phyloP scores from a whole-genome alignment of 2,797 vertebrate species.

The Carcharodon carcharias region DNA sequence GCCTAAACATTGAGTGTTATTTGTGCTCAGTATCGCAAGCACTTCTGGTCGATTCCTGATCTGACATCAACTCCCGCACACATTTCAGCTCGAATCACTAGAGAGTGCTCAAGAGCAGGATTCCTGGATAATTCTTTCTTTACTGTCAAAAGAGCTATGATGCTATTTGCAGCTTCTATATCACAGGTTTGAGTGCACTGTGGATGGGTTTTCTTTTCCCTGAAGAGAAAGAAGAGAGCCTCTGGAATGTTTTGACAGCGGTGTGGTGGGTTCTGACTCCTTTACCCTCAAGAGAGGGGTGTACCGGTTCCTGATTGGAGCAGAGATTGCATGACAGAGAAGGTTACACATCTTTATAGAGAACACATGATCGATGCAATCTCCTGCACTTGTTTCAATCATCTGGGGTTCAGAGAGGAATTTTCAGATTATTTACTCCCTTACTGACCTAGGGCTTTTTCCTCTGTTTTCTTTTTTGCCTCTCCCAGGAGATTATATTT shows the following conservation, averaged over 20 bases:
- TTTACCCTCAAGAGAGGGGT: not conserved
- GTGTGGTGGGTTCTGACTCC: not conserved
- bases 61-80: not conserved
- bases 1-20: not conserved
- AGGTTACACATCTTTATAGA: no score
- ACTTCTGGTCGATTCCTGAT: no score
- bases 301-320: not conserved
- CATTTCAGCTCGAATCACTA: not conserved
- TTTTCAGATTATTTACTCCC: not conserved
- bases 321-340: no score
- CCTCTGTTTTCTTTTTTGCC: not conserved
- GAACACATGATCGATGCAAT: no score
- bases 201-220: conserved; percentile 26
- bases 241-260: not conserved
- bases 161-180: not conserved
- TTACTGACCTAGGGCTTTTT: not conserved
- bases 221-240: not conserved
- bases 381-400: not conserved
- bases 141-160: not conserved
- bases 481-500: no score
- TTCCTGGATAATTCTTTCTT: conserved; percentile 23
- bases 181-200: not conserved
- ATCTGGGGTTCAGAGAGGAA: not conserved
- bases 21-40: not conserved
- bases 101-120: not conserved